Percentiles rank a stretch among this genome's conserved stretches.
These are phyloP conservation scores for Drosophila repleta DNA, from an alignment of 1,140 invertebrate species.

Conservation along the genomic window DNA sequence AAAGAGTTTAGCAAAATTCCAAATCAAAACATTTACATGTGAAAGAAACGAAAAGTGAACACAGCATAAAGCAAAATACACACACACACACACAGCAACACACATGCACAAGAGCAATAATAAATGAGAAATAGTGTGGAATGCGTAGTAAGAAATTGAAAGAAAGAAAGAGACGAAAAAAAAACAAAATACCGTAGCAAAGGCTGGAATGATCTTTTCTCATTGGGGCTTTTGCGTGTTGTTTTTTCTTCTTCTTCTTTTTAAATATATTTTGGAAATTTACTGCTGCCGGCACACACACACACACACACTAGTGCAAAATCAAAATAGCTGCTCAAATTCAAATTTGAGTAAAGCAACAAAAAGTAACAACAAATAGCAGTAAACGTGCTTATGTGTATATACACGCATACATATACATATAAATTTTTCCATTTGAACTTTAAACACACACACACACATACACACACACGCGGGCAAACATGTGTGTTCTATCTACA, in stretches of 20 bases:
- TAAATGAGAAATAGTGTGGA: slow-evolving; percentile 51
- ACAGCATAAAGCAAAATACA: slow-evolving; percentile 38
- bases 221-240: slow-evolving; percentile 12
- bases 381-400: slow-evolving; percentile 68
- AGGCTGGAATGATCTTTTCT: slow-evolving; percentile 27
- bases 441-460: too few species aligned
- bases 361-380: slow-evolving; percentile 30
- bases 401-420: slow-evolving; percentile 2
- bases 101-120: slow-evolving; percentile 19
- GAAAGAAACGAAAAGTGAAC: slow-evolving; percentile 15
- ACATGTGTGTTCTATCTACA: slow-evolving; percentile 10
- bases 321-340: slow-evolving; percentile 42
- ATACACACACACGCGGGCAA: not conserved
- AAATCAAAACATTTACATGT: slow-evolving; percentile 48
- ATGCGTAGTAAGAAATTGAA: slow-evolving; percentile 51
- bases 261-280: not conserved
- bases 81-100: slow-evolving; percentile 19
- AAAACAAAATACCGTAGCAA: slow-evolving; percentile 12
- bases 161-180: slow-evolving; percentile 16
- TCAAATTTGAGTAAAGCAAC: slow-evolving; percentile 65
- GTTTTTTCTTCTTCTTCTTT: too few species aligned
- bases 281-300: slow-evolving; percentile 30
- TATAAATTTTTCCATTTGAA: too few species aligned
- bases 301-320: slow-evolving; percentile 35
- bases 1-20: slow-evolving; percentile 34